Evolutionary conservation across 1,140 invertebrate genomes (phyloP).

Genomic region (Formica selysi): DNA sequence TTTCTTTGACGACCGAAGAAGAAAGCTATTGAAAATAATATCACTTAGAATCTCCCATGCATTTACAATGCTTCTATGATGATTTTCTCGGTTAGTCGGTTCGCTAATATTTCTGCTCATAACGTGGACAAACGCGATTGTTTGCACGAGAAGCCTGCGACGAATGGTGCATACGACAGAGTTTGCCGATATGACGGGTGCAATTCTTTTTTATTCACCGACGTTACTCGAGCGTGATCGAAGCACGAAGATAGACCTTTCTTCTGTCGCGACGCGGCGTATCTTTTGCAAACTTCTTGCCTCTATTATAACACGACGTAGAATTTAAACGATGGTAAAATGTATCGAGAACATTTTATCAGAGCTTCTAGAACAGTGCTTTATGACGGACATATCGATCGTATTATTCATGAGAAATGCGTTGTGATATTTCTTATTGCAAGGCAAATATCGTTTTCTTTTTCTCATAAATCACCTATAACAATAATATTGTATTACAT

Average conservation of each 20-base stretch:
- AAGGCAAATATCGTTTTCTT: background rate
- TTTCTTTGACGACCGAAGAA: slow-evolving; percentile 42
- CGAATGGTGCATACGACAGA: slow-evolving; percentile 46
- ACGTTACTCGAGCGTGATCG: slow-evolving; percentile 53
- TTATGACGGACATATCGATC: slow-evolving; percentile 46
- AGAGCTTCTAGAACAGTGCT: slow-evolving; percentile 37
- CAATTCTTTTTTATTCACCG: slow-evolving; percentile 45
- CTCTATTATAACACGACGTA: background rate
- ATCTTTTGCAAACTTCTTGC: slow-evolving; percentile 29
- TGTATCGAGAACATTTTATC: slow-evolving; percentile 46
- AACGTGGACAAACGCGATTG: slow-evolving; percentile 42
- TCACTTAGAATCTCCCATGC: slow-evolving; percentile 65
- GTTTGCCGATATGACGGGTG: slow-evolving; percentile 36
- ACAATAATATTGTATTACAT: background rate
- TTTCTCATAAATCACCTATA: background rate
- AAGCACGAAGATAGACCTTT: slow-evolving; percentile 43
- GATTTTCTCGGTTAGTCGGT: slow-evolving; percentile 34
- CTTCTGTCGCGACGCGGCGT: slow-evolving; percentile 30
- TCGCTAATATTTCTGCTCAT: slow-evolving; percentile 47
- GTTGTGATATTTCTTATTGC: slow-evolving; percentile 42
- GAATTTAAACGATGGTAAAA: slow-evolving; percentile 56
- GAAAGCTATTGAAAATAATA: slow-evolving; percentile 48
- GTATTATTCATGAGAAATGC: slow-evolving; percentile 35
- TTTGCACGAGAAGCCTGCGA: slow-evolving; percentile 54
- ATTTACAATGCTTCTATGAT: background rate